These are phyloP conservation scores for Calameuta filiformis DNA, from an alignment of 2,888 invertebrate genomes.

Conservation along the genomic window DNA sequence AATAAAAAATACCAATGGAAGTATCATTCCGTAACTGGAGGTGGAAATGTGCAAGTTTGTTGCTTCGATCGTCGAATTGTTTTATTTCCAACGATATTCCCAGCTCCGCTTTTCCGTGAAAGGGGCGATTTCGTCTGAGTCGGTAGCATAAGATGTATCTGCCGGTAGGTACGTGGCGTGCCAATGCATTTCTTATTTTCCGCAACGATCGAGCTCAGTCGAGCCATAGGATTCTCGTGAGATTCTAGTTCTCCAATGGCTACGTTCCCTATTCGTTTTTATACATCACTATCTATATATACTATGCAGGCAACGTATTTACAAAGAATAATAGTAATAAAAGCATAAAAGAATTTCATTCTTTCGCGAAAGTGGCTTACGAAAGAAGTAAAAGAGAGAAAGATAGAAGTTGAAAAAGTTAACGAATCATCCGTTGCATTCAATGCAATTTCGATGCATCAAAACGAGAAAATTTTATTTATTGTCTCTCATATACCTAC, in stretches of 20 bases:
- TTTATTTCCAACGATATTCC: conserved; percentile 1
- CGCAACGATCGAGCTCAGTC: neutral
- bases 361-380: neutral
- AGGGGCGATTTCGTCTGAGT: conserved; percentile 32
- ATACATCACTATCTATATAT: neutral
- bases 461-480: neutral
- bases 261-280: neutral
- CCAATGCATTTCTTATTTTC: conserved; percentile 7
- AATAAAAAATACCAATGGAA: conserved; percentile 5
- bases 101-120: conserved; percentile 14
- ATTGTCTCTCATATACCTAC: neutral
- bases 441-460: neutral
- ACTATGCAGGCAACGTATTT: neutral
- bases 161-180: neutral
- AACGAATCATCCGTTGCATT: neutral
- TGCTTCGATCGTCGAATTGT: neutral
- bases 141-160: neutral
- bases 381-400: neutral
- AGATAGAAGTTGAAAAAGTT: neutral
- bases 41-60: neutral
- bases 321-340: neutral
- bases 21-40: neutral
- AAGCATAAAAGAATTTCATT: neutral
- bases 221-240: neutral
- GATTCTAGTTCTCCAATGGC: neutral